phyloP scores from a whole-genome alignment of 1,140 invertebrate genomes.

The Megalonaias nervosa region DNA sequence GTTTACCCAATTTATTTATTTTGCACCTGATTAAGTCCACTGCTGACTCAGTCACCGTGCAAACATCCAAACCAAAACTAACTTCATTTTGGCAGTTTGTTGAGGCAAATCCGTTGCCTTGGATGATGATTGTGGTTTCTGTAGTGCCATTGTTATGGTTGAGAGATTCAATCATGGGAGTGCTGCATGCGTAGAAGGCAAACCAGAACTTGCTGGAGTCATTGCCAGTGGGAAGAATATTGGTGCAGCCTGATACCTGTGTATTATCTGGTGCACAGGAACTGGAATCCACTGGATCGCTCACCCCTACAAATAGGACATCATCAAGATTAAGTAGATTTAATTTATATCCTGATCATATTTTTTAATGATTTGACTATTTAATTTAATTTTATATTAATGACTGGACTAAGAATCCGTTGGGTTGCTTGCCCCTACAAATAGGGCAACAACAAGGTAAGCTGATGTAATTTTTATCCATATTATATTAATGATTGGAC shows the following conservation, averaged over 20 bases:
- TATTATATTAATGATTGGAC: neutral
- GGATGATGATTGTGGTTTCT: constrained; percentile 35
- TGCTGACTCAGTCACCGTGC: constrained; percentile 18
- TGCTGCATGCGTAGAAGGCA: constrained; percentile 43
- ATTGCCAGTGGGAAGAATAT: neutral
- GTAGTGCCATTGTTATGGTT: constrained; percentile 38
- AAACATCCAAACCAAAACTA: constrained; percentile 21
- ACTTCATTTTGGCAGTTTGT: constrained; percentile 50
- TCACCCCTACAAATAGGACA: neutral
- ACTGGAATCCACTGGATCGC: neutral
- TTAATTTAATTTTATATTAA: neutral
- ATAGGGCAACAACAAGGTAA: neutral
- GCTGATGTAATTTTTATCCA: neutral
- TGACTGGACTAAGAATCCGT: neutral
- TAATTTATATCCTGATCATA: neutral
- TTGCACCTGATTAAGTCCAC: constrained; percentile 18
- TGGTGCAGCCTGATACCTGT: constrained; percentile 11
- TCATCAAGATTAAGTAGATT: neutral
- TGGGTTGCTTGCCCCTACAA: neutral
- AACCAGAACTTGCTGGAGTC: constrained; percentile 45
- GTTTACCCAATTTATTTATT: constrained; percentile 22
- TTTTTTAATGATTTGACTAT: neutral
- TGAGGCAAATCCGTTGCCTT: constrained; percentile 44
- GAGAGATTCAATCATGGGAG: constrained; percentile 40
- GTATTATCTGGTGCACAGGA: neutral